A percentile compares a stretch with the other conserved stretches of the same genome.
These are phyloP conservation scores for Brachionus manjavacas DNA, from an alignment of 1,140 invertebrate genomes.

Conservation along the genomic window DNA sequence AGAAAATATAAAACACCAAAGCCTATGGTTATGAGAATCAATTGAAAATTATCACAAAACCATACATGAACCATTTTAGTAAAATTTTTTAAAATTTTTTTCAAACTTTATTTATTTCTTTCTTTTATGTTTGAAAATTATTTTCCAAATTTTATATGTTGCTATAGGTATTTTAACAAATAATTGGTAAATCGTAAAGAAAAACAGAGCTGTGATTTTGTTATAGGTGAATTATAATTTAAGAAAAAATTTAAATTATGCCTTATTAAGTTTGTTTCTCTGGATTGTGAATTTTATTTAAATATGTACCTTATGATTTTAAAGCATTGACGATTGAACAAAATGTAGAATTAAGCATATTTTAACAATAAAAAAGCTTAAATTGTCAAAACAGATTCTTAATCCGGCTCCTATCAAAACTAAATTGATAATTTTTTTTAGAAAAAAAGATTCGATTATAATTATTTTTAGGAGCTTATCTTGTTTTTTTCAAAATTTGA, in stretches of 20 bases:
- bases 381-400: not conserved
- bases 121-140: not conserved
- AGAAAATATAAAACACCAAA: not conserved
- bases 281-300: not conserved
- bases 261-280: not conserved
- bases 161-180: not conserved
- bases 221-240: not conserved
- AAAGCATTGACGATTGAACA: not conserved
- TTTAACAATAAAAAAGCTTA: not conserved
- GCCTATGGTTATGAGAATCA: not conserved
- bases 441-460: not conserved
- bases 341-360: not conserved
- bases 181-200: not conserved
- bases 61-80: not conserved
- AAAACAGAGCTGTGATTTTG: not conserved
- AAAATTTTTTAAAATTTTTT: not conserved
- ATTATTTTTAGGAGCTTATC: not conserved
- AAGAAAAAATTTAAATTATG: not conserved
- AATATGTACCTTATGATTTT: not conserved
- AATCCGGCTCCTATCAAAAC: not conserved
- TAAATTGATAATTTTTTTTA: not conserved
- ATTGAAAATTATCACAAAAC: not conserved
- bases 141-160: not conserved
- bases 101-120: not conserved
- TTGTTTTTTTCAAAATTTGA: not conserved